Evolutionary conservation across 1,140 invertebrate species (phyloP).

Genomic region (Chironomus striatipennis): DNA sequence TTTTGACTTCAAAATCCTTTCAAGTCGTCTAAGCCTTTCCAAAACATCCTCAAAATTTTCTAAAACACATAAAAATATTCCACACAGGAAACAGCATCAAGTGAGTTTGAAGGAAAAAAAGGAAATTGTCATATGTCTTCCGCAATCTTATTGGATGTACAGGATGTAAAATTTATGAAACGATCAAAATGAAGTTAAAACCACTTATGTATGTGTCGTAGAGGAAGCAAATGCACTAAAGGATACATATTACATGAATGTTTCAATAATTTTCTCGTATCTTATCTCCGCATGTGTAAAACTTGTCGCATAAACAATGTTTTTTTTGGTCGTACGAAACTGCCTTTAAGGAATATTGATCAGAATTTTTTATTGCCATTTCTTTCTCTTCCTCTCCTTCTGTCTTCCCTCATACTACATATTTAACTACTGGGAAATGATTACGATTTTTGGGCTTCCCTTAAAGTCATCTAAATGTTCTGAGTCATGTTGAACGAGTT

Average conservation of each 20-base stretch:
- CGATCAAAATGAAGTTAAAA: neutral
- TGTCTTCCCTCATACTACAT: neutral
- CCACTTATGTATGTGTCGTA: neutral
- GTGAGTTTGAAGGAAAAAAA: neutral
- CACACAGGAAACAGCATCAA: neutral
- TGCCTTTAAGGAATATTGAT: neutral
- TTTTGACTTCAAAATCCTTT: too few species aligned
- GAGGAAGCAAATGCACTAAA: neutral
- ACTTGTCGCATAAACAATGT: neutral
- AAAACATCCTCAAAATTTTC: too few species aligned
- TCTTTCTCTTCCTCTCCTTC: too few species aligned
- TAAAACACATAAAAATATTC: neutral
- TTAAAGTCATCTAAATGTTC: neutral
- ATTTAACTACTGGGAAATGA: neutral
- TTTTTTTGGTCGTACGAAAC: too few species aligned
- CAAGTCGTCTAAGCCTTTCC: too few species aligned
- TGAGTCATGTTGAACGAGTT: neutral
- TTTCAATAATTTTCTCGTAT: neutral
- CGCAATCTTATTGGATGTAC: conserved; percentile 11
- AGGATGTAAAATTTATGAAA: conserved; percentile 8
- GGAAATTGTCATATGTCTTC: conserved; percentile 12
- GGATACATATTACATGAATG: neutral
- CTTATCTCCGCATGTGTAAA: neutral
- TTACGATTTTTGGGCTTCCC: neutral
- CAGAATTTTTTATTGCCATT: neutral